These are phyloP conservation scores for Nannobrachium achirus DNA, from an alignment of 2,113 vertebrate species.

Conservation along the genomic window DNA sequence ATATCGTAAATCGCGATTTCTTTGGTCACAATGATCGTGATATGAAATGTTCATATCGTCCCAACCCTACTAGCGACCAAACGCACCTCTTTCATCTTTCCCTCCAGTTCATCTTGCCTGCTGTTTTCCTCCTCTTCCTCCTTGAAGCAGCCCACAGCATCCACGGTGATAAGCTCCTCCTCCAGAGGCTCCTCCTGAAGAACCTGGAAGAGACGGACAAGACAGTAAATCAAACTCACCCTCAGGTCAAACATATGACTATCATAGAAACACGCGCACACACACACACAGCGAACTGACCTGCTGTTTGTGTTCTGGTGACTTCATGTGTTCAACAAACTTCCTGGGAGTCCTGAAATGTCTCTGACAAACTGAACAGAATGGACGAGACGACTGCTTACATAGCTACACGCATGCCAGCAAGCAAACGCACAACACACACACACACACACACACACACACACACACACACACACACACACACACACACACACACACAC, in stretches of 20 bases:
- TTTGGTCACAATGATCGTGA: too few species aligned
- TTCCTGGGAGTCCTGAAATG: conserved; percentile 95
- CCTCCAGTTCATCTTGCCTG: not conserved
- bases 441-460: not conserved
- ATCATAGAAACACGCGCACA: too few species aligned
- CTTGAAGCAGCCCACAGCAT: conserved; percentile 94
- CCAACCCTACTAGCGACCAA: too few species aligned
- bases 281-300: conserved; percentile 48
- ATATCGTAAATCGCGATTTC: too few species aligned
- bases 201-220: conserved; percentile 52
- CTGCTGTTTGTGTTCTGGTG: conserved; percentile 90
- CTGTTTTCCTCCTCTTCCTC: conserved; percentile 68
- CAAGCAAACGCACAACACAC: not conserved
- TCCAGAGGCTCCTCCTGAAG: conserved; percentile 79
- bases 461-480: too few species aligned
- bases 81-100: too few species aligned
- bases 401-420: conserved; percentile 76
- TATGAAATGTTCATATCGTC: too few species aligned
- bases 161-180: conserved; percentile 95
- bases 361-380: conserved; percentile 90
- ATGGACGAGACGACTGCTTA: conserved; percentile 89
- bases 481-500: too few species aligned
- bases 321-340: conserved; percentile 98
- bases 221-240: not conserved
- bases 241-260: too few species aligned